Percentiles rank a stretch among this genome's conserved stretches.
Evolutionary conservation across 2,888 invertebrate species (phyloP).

Genomic region (Tuberolachnus salignus): DNA sequence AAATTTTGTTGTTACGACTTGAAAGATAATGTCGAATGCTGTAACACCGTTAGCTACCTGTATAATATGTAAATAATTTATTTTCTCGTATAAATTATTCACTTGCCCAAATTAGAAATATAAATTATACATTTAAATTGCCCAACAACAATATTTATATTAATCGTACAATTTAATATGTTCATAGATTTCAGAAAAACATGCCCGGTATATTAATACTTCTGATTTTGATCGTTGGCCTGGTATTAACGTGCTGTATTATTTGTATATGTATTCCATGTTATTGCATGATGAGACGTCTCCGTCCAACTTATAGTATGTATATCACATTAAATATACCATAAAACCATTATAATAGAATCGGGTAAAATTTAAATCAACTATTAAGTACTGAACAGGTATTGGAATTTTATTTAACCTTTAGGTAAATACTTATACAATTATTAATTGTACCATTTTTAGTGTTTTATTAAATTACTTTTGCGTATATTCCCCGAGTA

Average conservation of each 20-base stretch:
- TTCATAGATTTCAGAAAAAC: constrained; percentile 31
- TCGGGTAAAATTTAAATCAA: too few species aligned
- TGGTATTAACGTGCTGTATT: constrained; percentile 40
- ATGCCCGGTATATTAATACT: constrained; percentile 30
- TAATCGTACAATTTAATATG: background rate
- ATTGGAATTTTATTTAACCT: too few species aligned
- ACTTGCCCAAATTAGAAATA: too few species aligned
- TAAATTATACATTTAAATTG: too few species aligned
- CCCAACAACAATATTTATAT: background rate
- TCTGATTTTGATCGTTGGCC: constrained; percentile 25
- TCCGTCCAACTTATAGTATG: constrained; percentile 36
- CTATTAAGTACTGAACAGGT: too few species aligned
- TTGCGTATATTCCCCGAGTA: too few species aligned
- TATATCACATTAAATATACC: too few species aligned
- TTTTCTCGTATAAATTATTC: background rate
- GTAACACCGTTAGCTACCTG: constrained; percentile 19
- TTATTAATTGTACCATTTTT: too few species aligned
- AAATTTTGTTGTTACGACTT: constrained; percentile 44
- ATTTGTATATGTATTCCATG: constrained; percentile 54
- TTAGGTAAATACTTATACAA: too few species aligned
- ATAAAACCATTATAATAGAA: too few species aligned
- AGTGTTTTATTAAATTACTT: too few species aligned
- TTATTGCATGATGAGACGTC: constrained; percentile 51
- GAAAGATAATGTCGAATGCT: constrained; percentile 25
- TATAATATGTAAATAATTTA: constrained; percentile 31